Evolutionary conservation across 2,113 vertebrate species (phyloP).

Genomic region (Trichechus manatus): DNA sequence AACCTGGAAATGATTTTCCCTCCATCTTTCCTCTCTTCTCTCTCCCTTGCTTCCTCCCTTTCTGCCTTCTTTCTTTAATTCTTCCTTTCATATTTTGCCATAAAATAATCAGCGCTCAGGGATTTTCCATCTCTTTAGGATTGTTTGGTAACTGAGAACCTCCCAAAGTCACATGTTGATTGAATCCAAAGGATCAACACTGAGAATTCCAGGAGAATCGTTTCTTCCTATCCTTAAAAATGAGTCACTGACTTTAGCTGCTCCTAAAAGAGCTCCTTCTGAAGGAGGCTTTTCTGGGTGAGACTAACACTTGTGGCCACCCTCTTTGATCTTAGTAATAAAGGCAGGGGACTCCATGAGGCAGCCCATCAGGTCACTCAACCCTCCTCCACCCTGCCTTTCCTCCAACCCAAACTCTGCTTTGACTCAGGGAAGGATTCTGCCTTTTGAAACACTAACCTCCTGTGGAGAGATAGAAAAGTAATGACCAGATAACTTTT

Average conservation of each 20-base stretch:
- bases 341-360: not conserved
- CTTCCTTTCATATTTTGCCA: not conserved
- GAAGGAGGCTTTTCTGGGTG: not conserved
- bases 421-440: not conserved
- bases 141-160: not conserved
- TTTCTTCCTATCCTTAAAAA: not conserved
- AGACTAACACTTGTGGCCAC: not conserved
- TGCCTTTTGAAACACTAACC: slow-evolving; percentile 65
- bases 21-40: not conserved
- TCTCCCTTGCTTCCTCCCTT: not conserved
- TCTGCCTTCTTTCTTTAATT: not conserved
- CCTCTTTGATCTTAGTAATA: not conserved
- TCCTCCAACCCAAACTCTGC: not conserved
- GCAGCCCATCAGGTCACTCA: not conserved
- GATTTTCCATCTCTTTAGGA: not conserved
- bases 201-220: slow-evolving; percentile 46
- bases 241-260: not conserved
- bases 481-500: not conserved
- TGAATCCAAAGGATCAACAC: slow-evolving; percentile 61
- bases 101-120: not conserved
- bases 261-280: not conserved
- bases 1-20: not conserved
- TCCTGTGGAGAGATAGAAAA: slow-evolving; percentile 48
- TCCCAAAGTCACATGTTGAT: slow-evolving; percentile 49
- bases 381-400: not conserved